Evolutionary conservation across 2,888 invertebrate genomes (phyloP).

Genomic region (Pseudoips prasinana): DNA sequence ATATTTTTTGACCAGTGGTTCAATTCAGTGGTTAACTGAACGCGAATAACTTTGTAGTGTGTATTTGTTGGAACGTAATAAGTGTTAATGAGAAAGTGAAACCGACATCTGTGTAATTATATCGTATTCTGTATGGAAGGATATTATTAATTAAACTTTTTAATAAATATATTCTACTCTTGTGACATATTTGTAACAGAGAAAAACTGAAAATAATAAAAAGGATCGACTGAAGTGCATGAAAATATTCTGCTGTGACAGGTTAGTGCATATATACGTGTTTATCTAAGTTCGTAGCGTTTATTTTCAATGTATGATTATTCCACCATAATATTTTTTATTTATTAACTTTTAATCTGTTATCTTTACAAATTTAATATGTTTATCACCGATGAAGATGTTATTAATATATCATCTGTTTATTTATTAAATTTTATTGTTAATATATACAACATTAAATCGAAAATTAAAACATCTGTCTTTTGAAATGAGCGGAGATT

Average conservation of each 20-base stretch:
- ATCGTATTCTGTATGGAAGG: slow-evolving; percentile 40
- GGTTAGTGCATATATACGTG: slow-evolving; percentile 46
- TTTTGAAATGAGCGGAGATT: too few species aligned
- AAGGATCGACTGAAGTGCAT: slow-evolving; percentile 35
- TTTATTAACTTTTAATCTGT: too few species aligned
- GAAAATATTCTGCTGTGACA: slow-evolving; percentile 33
- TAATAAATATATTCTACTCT: slow-evolving; percentile 21
- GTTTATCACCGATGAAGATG: too few species aligned
- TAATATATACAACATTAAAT: too few species aligned
- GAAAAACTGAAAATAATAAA: slow-evolving; percentile 30
- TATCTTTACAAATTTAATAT: too few species aligned
- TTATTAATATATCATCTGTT: too few species aligned
- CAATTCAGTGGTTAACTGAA: slow-evolving; percentile 47
- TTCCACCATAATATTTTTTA: too few species aligned
- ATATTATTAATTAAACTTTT: slow-evolving; percentile 42
- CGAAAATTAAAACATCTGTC: too few species aligned
- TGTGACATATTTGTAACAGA: slow-evolving; percentile 22
- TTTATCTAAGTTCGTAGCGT: too few species aligned
- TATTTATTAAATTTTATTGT: too few species aligned
- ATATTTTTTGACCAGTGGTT: slow-evolving; percentile 61
- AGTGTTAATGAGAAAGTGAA: slow-evolving; percentile 61
- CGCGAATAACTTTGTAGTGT: slow-evolving; percentile 38
- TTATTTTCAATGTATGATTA: too few species aligned
- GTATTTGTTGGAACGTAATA: slow-evolving; percentile 43
- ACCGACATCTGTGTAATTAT: slow-evolving; percentile 53